Base-by-base conservation (phyloP, 1,140 invertebrate genomes). In the Latrodectus geometricus region DNA sequence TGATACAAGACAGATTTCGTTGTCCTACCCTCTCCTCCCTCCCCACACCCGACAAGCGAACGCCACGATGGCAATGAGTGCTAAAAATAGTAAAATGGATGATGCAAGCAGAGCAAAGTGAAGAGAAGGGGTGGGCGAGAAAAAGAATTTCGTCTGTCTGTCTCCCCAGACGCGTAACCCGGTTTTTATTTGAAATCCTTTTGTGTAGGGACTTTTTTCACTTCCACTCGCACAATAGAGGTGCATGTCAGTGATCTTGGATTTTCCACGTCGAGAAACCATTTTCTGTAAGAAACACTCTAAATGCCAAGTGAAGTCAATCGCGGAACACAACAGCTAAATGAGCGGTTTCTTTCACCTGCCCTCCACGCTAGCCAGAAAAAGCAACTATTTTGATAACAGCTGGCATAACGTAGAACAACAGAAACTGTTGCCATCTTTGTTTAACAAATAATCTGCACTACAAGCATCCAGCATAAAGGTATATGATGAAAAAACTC, bases 141-240 rank as follows among this genome's bases (percentile, higher is more conserved):
- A 14, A n/a, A 70, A 70, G 21, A 70, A 70, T 23, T 70, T 70
- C 69, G 17, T 21, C 21, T 23, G 69, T 70, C 69, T 76, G 23
- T 21, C 20, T 23, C 52, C 52, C 74, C 74, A 76, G 74, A 76
- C 74, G 21, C n/a, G 74, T 76, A 76, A 76, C 74, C 74, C 74
- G 50, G 74, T 76, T 76, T 76, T 76, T 61, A 52, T 76, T 76
- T 12, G 74, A 69, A 69, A 56, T 61, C 52, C 20, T 56, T 76
- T 54, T 74, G 72, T 74, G 17, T 23, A 21, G 49, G 49, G 17
- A 17, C 49, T 35, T n/a, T 74, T 74, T 61, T 61, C 17, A 61
- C 11, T 61, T 61, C 11, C 54, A 14, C 8, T 14, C 17, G 17
- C 11, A 61, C 54, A 61, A 61, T 61, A 17, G 54, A 61, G 17